Evolutionary conservation across 1,140 invertebrate genomes (phyloP), one percentile per base, ranked within the genome.

Genomic region (Berghia stephanieae): DNA sequence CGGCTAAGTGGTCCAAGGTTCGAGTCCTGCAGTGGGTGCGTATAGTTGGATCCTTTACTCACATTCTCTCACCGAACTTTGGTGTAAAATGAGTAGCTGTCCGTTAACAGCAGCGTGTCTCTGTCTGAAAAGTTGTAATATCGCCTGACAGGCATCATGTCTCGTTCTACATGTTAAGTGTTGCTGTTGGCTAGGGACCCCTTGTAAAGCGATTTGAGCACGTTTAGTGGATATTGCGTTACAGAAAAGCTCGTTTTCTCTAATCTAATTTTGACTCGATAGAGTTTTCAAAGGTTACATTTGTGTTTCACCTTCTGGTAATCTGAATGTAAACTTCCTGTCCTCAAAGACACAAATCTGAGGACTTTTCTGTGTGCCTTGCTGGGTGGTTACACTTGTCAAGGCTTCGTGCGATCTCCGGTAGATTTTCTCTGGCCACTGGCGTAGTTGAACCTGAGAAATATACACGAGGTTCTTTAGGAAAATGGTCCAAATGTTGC

Each of bases 291-390:
- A n/a, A n/a, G n/a, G n/a, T n/a, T n/a, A n/a, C n/a, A n/a, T 18
- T n/a, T 60, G 44, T 44, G n/a, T 27, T 8, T 55, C 57, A 86
- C 85, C 85, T 81, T 79, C 78, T 27, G 85, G 85, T 36, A 86
- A 77, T 40, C 80, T 80, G 43, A 85, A 86, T 13, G 77, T 80
- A 60, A 85, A 86, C 31, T 81, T 79, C 42, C 78, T 80, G 66
- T 86, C 79, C 40, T 78, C 69, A 69, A 86, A 86, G 18, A 49
- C 74, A 31, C 71, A 78, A 3, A 84, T 24, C 40, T 83, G 75
- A n/a, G 74, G 74, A 16, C 49, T 44, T 10, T 67, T 66, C 5
- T 80, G 71, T 1, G 76, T 73, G 27, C 77, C 80, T 31, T 52
- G 71, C 60, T 85, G 83, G 16, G 44, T 49, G 1, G 80, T 79